Evolutionary conservation across 2,888 invertebrate species (phyloP).

Genomic region (Timema cristinae): DNA sequence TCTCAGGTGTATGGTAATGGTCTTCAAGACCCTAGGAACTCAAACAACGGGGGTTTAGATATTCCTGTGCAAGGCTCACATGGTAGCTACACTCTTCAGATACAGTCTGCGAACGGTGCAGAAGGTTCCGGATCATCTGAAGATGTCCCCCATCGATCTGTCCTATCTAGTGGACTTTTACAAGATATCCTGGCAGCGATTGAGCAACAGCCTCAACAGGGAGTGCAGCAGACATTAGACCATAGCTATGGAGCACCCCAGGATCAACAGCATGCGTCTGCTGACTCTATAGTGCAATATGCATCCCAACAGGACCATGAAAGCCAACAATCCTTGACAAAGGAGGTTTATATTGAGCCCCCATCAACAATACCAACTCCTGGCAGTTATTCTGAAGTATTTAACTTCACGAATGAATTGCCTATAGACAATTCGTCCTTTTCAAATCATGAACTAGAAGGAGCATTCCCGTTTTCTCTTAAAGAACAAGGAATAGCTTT

Average conservation of each 20-base stretch:
- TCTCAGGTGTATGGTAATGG: slow-evolving; percentile 13
- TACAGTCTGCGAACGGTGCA: slow-evolving; percentile 62
- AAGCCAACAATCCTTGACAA: slow-evolving; percentile 48
- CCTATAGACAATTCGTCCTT: background rate
- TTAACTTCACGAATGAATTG: no score
- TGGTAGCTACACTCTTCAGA: slow-evolving; percentile 70
- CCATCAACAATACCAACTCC: slow-evolving; percentile 26
- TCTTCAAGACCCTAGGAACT: background rate
- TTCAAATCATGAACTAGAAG: slow-evolving; percentile 35
- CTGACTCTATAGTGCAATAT: slow-evolving; percentile 14
- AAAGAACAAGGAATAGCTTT: slow-evolving; percentile 58
- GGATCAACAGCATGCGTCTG: slow-evolving; percentile 24
- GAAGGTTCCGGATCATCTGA: slow-evolving; percentile 46
- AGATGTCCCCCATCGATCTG: slow-evolving; percentile 65
- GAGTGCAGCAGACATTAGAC: slow-evolving; percentile 16
- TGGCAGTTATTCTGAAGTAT: no score
- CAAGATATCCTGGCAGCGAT: slow-evolving; percentile 80
- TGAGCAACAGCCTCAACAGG: slow-evolving; percentile 57
- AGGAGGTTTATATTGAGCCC: slow-evolving; percentile 43
- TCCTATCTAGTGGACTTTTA: slow-evolving; percentile 71
- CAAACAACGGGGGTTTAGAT: slow-evolving; percentile 38
- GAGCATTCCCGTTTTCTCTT: slow-evolving; percentile 44
- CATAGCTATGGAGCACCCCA: slow-evolving; percentile 17
- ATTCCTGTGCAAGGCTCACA: slow-evolving; percentile 51
- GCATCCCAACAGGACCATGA: slow-evolving; percentile 41